These are phyloP conservation scores for Channallabes apus DNA, from an alignment of 2,797 vertebrate species.

Conservation along the genomic window DNA sequence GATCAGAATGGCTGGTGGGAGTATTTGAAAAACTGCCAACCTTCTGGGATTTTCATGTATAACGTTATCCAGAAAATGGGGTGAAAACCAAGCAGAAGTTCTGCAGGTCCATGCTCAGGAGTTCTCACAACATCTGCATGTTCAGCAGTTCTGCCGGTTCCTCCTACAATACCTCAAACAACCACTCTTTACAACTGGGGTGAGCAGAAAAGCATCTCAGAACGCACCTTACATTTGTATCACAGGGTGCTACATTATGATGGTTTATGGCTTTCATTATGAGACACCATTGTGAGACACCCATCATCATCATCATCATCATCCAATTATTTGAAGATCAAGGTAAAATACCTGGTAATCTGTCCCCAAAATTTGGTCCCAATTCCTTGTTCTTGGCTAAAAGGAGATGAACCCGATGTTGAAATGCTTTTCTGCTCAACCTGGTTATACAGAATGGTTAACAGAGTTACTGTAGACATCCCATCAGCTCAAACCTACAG, in stretches of 20 bases:
- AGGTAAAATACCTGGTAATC: background rate
- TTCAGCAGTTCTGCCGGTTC: background rate
- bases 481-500: background rate
- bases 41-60: background rate
- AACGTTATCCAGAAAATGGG: background rate
- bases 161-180: background rate
- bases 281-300: too few relatives aligned
- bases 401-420: background rate
- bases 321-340: background rate
- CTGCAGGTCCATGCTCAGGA: background rate
- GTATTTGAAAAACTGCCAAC: background rate
- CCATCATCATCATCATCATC: background rate
- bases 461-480: background rate
- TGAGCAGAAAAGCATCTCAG: background rate
- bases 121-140: background rate
- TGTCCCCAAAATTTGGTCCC: background rate
- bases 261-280: too few relatives aligned
- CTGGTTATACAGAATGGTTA: background rate
- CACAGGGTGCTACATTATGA: too few relatives aligned
- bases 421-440: background rate
- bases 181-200: background rate
- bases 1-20: background rate
- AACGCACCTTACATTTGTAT: background rate
- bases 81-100: background rate
- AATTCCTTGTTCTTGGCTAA: background rate